Conservation (phyloP, 1,140 invertebrate species). For the Copidosoma floridanum region DNA sequence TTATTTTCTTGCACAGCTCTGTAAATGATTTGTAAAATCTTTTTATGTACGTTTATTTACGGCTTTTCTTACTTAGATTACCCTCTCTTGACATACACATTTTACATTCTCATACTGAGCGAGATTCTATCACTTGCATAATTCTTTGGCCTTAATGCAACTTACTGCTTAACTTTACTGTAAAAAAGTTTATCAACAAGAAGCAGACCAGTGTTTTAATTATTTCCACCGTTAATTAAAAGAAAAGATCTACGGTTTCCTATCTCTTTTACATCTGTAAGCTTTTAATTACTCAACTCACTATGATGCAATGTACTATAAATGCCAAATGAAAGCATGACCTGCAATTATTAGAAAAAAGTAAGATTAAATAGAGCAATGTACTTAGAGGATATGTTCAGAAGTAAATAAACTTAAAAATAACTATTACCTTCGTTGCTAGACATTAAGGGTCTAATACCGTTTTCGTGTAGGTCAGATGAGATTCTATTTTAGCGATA, state of each 20-base stretch:
- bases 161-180: too few relatives aligned
- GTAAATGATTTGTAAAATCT: too few relatives aligned
- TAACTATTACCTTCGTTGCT: conserved; percentile 13
- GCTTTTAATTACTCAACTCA: conserved; percentile 29
- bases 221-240: conserved; percentile 11
- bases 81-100: too few relatives aligned
- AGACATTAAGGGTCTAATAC: conserved; percentile 1
- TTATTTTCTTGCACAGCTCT: too few relatives aligned
- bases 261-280: conserved; percentile 29
- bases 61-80: too few relatives aligned
- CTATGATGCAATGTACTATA: conserved; percentile 23
- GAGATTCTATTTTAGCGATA: background rate
- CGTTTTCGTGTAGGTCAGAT: conserved; percentile 10
- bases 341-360: conserved; percentile 5
- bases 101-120: too few relatives aligned
- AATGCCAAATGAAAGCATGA: conserved; percentile 23
- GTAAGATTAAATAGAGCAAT: background rate
- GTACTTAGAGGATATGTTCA: background rate
- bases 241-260: conserved; percentile 19
- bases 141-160: too few relatives aligned
- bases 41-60: too few relatives aligned
- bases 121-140: too few relatives aligned
- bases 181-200: too few relatives aligned
- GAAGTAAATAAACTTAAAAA: background rate
- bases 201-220: background rate